Conservation (phyloP, 2,113 vertebrate species). For the Tapirus terrestris region DNA sequence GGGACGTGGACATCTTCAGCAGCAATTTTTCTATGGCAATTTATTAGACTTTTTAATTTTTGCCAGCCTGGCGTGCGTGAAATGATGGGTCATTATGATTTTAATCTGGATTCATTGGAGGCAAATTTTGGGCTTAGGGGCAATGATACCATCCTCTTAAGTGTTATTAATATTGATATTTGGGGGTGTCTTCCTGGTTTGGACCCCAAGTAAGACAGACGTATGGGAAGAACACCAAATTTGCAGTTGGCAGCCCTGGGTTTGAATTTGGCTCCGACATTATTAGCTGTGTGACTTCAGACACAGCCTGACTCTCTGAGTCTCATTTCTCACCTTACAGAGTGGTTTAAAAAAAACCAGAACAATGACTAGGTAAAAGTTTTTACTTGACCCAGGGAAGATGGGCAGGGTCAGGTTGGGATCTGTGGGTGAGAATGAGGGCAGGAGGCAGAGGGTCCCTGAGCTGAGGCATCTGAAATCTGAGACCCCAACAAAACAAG, state of each 20-base stretch:
- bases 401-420: neutral
- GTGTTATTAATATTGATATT: neutral
- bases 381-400: neutral
- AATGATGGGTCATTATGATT: neutral
- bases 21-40: neutral
- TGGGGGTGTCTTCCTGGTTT: neutral
- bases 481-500: neutral
- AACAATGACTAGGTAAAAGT: too few species aligned
- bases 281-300: fast-evolving
- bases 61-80: neutral
- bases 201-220: neutral
- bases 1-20: fast-evolving
- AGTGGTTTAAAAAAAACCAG: neutral
- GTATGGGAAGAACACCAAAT: fast-evolving
- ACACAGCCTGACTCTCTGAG: too few species aligned
- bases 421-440: neutral
- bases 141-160: fast-evolving
- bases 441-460: neutral
- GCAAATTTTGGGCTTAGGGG: neutral
- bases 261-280: neutral
- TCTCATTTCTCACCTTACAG: neutral
- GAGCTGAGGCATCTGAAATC: neutral
- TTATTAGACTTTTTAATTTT: neutral
- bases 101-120: neutral
- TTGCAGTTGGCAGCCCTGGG: neutral